A percentile compares a stretch with the other conserved stretches of the same genome.
Conservation (phyloP, 2,113 vertebrate species). For the Siniperca chuatsi region DNA sequence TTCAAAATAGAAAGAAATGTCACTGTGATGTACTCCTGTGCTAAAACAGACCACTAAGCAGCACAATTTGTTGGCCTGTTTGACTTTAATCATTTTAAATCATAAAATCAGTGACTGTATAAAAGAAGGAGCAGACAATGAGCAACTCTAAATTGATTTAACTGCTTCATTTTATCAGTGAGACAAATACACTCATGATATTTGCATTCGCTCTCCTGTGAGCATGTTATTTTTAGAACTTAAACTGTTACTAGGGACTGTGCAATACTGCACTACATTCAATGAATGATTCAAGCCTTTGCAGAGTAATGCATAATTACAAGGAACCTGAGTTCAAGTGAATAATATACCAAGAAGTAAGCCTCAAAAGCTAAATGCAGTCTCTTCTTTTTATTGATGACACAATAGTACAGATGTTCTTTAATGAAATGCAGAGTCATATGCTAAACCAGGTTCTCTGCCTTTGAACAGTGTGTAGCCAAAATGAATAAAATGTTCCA, state of each 20-base stretch:
- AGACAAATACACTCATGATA: constrained; percentile 61
- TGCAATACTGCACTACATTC: constrained; percentile 65
- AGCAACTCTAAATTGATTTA: constrained; percentile 42
- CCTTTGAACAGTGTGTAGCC: constrained; percentile 11
- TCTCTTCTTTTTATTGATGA: constrained; percentile 30
- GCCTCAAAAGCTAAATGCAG: constrained; percentile 23
- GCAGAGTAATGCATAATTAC: constrained; percentile 72
- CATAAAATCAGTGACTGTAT: background rate
- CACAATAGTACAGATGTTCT: constrained; percentile 26
- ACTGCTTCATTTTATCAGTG: constrained; percentile 41
- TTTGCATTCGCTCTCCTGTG: constrained; percentile 64
- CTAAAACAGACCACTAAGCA: constrained; percentile 47
- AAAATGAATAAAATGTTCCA: constrained; percentile 49
- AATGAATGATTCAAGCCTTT: constrained; percentile 79
- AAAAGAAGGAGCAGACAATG: constrained; percentile 21
- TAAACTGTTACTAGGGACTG: constrained; percentile 76
- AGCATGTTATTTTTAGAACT: constrained; percentile 76
- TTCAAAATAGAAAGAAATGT: constrained; percentile 45
- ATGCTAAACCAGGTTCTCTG: constrained; percentile 18
- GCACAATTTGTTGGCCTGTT: constrained; percentile 32
- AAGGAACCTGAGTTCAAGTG: constrained; percentile 47
- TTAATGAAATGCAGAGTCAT: constrained; percentile 28
- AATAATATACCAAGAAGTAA: constrained; percentile 40
- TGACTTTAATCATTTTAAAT: constrained; percentile 43
- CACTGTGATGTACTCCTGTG: background rate